Base-by-base conservation (phyloP, 2,888 invertebrate species). In the Parascotia fuliginaria region DNA sequence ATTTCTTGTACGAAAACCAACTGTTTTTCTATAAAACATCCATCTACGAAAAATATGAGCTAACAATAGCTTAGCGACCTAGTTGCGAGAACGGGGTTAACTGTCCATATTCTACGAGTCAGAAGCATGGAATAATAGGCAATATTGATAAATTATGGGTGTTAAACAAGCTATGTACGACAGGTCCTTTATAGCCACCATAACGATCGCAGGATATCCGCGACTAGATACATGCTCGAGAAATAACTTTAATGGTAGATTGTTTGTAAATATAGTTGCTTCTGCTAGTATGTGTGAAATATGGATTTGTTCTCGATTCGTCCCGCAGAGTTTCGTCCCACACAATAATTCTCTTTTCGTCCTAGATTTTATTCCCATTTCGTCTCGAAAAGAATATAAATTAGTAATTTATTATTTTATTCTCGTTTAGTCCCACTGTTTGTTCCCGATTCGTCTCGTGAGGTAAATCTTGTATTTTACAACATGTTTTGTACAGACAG, bases 71-170 rank as follows among this genome's bases (percentile, higher is more conserved):
- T 7, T 15, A 46, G 42, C 68, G 68, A 71, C 71, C 73, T 44
- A 59, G 40, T 60, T 64, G 42, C 41, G 33, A 11, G 42, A 64
- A 82, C 81, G 78, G 75, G 83, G 86, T 87, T 85, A 85, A 83
- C 80, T 69, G 73, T 73, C 72, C 73, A 75, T 77, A 80, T 80
- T 79, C 72, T 77, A 64, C 67, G 59, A 71, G 58, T 73, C 66
- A 67, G 52, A 54, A 59, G 54, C 51, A 58, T 42, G 42, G 55
- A 75, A 70, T 81, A 82, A 85, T 79, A 78, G 81, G 70, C 81
- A 67, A 82, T 85, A 76, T 72, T 76, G 77, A 79, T 83, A 82
- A 84, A 72, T 82, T 83, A 84, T 82, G 77, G 68, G 72, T 65
- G 65, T 74, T 80, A 75, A 79, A 80, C 77, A 79, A 78, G 74